phyloP scores from a whole-genome alignment of 2,888 invertebrate genomes.

The Nasonia oneida region DNA sequence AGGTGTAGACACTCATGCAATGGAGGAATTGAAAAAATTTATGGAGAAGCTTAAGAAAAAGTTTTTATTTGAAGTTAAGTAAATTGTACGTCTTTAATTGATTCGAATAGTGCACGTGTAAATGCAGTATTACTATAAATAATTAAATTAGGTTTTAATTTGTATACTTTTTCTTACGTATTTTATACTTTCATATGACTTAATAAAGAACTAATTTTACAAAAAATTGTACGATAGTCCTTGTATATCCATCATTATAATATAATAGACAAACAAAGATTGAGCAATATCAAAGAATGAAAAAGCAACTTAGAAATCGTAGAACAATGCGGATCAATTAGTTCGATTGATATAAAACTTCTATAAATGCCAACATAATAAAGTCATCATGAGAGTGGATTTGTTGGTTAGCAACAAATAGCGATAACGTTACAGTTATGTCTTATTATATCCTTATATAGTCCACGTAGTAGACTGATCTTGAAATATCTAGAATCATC shows the following conservation, averaged over 20 bases:
- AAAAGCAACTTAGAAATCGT: not conserved
- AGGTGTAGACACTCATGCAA: slow-evolving; percentile 11
- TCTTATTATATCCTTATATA: no score
- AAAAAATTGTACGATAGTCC: not conserved
- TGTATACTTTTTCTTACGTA: not conserved
- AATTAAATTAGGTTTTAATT: not conserved
- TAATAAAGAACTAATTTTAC: not conserved
- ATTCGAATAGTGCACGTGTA: not conserved
- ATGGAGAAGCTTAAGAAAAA: not conserved
- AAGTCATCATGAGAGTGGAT: no score
- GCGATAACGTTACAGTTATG: no score
- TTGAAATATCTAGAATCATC: not conserved
- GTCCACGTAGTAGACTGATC: not conserved
- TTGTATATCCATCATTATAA: no score
- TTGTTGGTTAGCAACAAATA: no score
- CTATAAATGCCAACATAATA: not conserved
- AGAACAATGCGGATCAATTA: not conserved
- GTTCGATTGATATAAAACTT: not conserved
- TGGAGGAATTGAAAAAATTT: slow-evolving; percentile 33
- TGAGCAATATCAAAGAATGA: not conserved
- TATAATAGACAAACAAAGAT: not conserved
- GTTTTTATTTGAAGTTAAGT: not conserved
- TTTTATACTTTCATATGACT: not conserved
- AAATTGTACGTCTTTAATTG: not conserved
- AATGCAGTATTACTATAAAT: not conserved